Conservation (phyloP, 2,113 vertebrate genomes). For the Sminthopsis crassicaudata region DNA sequence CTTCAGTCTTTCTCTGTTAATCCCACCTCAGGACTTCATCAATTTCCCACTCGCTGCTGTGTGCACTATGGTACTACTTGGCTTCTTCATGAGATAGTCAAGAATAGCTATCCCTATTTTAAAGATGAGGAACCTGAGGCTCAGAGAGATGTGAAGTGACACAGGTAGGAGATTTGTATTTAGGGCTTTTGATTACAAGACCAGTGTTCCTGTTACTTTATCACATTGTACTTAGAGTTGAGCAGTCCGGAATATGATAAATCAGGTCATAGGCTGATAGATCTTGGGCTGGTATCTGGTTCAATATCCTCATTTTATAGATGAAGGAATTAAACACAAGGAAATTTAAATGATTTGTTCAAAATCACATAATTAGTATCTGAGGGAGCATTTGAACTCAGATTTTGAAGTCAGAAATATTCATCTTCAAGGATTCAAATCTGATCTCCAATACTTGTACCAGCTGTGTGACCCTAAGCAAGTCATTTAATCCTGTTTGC, state of each 20-base stretch:
- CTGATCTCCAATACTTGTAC: too few relatives aligned
- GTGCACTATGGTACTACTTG: neutral
- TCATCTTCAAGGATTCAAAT: too few relatives aligned
- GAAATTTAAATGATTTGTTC: neutral
- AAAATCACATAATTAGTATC: neutral
- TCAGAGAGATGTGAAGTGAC: neutral
- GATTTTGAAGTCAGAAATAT: neutral
- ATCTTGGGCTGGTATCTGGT: neutral
- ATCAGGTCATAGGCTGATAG: neutral
- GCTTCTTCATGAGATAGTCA: too few relatives aligned
- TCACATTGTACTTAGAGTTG: neutral
- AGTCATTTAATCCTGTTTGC: too few relatives aligned
- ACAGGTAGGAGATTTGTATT: neutral
- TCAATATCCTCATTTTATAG: neutral
- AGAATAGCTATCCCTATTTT: neutral
- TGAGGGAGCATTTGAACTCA: neutral
- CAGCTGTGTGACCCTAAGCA: too few relatives aligned
- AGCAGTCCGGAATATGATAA: neutral
- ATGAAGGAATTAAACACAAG: neutral
- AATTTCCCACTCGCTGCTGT: neutral
- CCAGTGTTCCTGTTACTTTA: neutral
- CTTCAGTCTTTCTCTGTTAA: too few relatives aligned
- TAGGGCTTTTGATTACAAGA: neutral
- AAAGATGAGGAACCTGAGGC: neutral
- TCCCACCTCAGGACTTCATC: too few relatives aligned